These are phyloP conservation scores for Aurelia coerulea DNA, from an alignment of 30 jellyfish, hydroid and myxozoan species.

Conservation along the genomic window DNA sequence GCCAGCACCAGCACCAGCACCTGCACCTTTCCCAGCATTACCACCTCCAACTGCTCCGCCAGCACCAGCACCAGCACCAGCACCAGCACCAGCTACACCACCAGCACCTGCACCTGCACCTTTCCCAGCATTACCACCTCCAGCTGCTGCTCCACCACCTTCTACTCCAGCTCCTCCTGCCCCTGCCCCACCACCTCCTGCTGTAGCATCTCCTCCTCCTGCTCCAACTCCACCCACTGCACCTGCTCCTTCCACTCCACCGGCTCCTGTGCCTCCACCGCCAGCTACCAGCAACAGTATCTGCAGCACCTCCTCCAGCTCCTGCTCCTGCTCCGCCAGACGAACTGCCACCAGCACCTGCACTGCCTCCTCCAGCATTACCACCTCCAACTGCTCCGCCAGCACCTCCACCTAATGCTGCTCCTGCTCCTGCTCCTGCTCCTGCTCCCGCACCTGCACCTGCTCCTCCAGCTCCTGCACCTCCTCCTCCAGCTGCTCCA, in stretches of 20 bases:
- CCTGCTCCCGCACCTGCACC: slow-evolving; percentile 13
- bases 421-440: no score
- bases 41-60: slow-evolving; percentile 13
- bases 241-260: slow-evolving; percentile 27
- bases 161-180: slow-evolving; percentile 35
- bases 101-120: slow-evolving; percentile 37
- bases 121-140: slow-evolving; percentile 19
- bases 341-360: no score
- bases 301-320: background rate
- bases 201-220: slow-evolving; percentile 37
- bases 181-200: slow-evolving; percentile 56
- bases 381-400: no score
- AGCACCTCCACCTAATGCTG: no score
- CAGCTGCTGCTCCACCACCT: slow-evolving; percentile 50
- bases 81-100: background rate
- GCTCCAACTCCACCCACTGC: slow-evolving; percentile 61
- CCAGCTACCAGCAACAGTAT: background rate
- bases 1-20: slow-evolving; percentile 6
- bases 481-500: slow-evolving; percentile 8
- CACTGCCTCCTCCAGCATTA: no score
- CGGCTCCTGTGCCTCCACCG: slow-evolving; percentile 20
- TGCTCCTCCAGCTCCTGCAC: slow-evolving; percentile 18
- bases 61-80: slow-evolving; percentile 20
- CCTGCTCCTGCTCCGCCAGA: slow-evolving; percentile 10
- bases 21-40: slow-evolving; percentile 22